A percentile compares a stretch with the other conserved stretches of the same genome.
Evolutionary conservation across 2,113 vertebrate genomes (phyloP).

Genomic region (Mus musculus): GRCm39 chr11:86491001-86491500

Average conservation of each 20-base stretch:
- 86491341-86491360: background rate
- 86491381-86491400: background rate
- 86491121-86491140: conserved; percentile 9
- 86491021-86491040: background rate
- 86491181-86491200: background rate
- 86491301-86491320: background rate
- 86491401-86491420: too few species aligned
- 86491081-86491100: background rate
- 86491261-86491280: background rate
- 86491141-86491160: conserved; percentile 11
- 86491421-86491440: background rate
- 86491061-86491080: background rate
- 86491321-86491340: background rate
- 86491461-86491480: background rate
- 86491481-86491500: background rate
- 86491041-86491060: background rate
- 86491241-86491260: rapidly evolving
- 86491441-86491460: background rate
- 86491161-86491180: background rate
- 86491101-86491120: background rate
- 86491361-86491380: background rate
- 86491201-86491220: background rate
- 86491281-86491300: background rate
- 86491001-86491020: background rate
- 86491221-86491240: background rate